Evolutionary conservation across 2,113 vertebrate species (phyloP).

Genomic region (Bothrops jararaca): DNA sequence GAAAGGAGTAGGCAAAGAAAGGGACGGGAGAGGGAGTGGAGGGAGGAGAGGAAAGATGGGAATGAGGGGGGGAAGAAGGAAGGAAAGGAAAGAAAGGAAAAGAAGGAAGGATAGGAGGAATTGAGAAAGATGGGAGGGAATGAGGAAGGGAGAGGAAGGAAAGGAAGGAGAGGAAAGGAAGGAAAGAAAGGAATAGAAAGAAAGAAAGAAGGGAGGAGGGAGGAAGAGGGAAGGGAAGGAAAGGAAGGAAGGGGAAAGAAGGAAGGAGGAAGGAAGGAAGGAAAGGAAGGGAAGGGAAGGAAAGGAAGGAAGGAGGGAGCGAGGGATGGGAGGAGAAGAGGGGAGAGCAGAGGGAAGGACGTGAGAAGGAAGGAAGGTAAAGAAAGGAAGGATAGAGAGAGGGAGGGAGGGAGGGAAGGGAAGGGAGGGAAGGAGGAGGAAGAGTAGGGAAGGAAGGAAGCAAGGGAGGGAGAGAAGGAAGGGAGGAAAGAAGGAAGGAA

Average conservation of each 20-base stretch:
- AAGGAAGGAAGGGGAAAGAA: background rate
- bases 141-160: no score
- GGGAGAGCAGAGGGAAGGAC: no score
- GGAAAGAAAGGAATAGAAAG: no score
- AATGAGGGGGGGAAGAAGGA: no score
- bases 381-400: background rate
- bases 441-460: background rate
- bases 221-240: no score
- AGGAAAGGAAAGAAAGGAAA: background rate
- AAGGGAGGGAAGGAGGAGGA: background rate
- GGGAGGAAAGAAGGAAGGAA: background rate
- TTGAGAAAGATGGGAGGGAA: no score
- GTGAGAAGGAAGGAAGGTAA: no score
- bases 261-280: background rate
- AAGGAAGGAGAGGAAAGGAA: background rate
- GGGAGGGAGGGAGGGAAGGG: background rate
- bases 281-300: no score
- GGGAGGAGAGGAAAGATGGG: rapidly evolving
- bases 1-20: no score
- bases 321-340: no score
- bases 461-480: no score
- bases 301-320: background rate
- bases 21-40: background rate
- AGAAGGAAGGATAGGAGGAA: background rate
- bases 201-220: background rate